Conservation (phyloP, 2,113 vertebrate species). For the Stigmatopora argus region DNA sequence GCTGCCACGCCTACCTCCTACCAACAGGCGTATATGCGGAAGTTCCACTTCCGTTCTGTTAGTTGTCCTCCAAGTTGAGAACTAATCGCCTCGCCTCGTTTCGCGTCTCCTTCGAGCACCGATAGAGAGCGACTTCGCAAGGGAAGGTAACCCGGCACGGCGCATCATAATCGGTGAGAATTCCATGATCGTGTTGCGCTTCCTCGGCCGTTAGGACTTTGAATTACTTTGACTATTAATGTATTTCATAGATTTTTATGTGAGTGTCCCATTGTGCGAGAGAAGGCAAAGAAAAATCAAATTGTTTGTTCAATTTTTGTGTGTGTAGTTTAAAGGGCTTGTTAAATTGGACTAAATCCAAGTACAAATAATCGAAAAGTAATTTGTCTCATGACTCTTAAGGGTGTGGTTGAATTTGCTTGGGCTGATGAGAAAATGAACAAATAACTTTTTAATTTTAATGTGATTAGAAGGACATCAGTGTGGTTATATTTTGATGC, state of each 20-base stretch:
- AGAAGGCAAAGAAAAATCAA: neutral
- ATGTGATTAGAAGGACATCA: neutral
- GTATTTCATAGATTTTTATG: constrained; percentile 15
- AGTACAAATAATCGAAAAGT: constrained; percentile 3
- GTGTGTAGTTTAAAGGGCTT: neutral
- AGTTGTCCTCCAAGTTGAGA: constrained; percentile 23
- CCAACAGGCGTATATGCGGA: constrained; percentile 56
- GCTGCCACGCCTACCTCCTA: constrained; percentile 30
- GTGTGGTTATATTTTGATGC: neutral
- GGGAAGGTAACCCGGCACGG: constrained; percentile 33
- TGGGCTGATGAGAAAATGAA: neutral
- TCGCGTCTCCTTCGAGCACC: constrained; percentile 22
- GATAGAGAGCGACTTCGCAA: constrained; percentile 20
- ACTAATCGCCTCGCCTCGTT: constrained; percentile 36
- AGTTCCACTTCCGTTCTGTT: constrained; percentile 55
- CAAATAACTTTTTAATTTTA: neutral
- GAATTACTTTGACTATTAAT: neutral
- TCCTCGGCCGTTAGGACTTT: neutral
- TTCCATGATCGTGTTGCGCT: neutral
- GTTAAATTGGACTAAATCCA: no score
- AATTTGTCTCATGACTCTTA: constrained; percentile 1
- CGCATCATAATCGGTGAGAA: neutral
- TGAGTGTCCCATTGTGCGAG: constrained; percentile 23
- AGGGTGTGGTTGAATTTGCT: neutral
- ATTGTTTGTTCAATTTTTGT: neutral